Evolutionary conservation across 2,113 vertebrate species (phyloP).

Genomic region (Ascaphus truei): DNA sequence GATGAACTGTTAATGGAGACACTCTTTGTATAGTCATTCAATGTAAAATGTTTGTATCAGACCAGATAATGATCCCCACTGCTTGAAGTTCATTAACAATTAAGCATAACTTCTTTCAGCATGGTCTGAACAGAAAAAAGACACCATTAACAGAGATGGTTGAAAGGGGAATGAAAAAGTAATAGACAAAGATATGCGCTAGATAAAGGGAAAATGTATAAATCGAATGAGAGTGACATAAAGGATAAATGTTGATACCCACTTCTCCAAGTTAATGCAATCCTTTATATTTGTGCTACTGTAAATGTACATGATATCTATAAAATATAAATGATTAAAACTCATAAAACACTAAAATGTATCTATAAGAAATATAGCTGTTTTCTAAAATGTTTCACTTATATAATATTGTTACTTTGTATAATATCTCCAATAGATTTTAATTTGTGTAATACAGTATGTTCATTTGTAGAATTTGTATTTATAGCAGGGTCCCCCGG

Average conservation of each 20-base stretch:
- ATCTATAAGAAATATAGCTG: no score
- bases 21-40: background rate
- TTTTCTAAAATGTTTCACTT: no score
- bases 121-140: background rate
- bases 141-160: background rate
- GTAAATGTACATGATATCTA: no score
- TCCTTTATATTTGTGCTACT: no score
- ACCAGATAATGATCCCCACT: background rate
- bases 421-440: no score
- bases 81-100: slow-evolving; percentile 30
- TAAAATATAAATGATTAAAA: no score
- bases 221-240: background rate
- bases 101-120: slow-evolving; percentile 18
- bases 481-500: no score
- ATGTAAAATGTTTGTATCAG: background rate
- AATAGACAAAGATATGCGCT: background rate
- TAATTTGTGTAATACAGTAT: no score
- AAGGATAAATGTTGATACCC: background rate
- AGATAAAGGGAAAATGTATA: background rate
- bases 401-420: no score
- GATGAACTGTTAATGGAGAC: background rate
- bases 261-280: background rate
- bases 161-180: background rate
- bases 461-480: no score
- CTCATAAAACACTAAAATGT: no score